These are phyloP conservation scores for Cynoglossus semilaevis DNA, from an alignment of 2,113 vertebrate species.

Conservation along the genomic window DNA sequence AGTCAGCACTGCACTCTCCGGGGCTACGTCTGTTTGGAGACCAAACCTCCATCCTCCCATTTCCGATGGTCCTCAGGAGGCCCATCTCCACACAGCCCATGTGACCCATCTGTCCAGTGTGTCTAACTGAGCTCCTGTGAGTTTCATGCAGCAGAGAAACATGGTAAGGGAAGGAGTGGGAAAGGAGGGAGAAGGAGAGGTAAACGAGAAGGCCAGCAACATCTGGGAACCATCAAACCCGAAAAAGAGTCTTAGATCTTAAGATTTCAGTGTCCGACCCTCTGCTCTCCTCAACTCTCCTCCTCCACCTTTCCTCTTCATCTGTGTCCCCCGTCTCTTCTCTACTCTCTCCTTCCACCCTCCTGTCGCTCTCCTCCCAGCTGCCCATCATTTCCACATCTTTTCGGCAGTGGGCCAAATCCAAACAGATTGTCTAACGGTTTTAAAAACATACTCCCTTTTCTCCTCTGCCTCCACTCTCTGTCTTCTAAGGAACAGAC, in stretches of 20 bases:
- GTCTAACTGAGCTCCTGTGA: slow-evolving; percentile 72
- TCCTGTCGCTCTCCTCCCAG: slow-evolving; percentile 60
- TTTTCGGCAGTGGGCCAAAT: slow-evolving; percentile 67
- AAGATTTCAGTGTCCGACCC: slow-evolving; percentile 65
- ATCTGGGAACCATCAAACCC: slow-evolving; percentile 85
- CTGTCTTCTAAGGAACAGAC: slow-evolving; percentile 43
- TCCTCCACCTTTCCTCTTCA: slow-evolving; percentile 57
- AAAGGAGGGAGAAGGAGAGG: slow-evolving; percentile 51
- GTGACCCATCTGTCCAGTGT: slow-evolving; percentile 69
- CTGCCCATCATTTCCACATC: slow-evolving; percentile 65
- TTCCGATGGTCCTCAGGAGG: slow-evolving; percentile 73
- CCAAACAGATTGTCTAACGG: slow-evolving; percentile 75
- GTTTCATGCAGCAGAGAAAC: slow-evolving; percentile 62
- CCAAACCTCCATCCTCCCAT: slow-evolving; percentile 63
- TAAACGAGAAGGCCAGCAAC: slow-evolving; percentile 61
- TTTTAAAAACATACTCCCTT: slow-evolving; percentile 71
- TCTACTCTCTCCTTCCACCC: slow-evolving; percentile 32
- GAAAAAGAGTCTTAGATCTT: slow-evolving; percentile 67
- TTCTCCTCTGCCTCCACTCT: slow-evolving; percentile 46
- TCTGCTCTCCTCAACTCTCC: slow-evolving; percentile 43
- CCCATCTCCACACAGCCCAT: slow-evolving; percentile 63
- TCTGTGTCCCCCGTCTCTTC: slow-evolving; percentile 57
- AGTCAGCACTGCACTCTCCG: slow-evolving; percentile 49
- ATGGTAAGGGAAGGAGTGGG: slow-evolving; percentile 30
- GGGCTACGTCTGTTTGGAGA: slow-evolving; percentile 53